Conservation (phyloP, 1,140 invertebrate genomes). For the Drosophila oshimai region DNA sequence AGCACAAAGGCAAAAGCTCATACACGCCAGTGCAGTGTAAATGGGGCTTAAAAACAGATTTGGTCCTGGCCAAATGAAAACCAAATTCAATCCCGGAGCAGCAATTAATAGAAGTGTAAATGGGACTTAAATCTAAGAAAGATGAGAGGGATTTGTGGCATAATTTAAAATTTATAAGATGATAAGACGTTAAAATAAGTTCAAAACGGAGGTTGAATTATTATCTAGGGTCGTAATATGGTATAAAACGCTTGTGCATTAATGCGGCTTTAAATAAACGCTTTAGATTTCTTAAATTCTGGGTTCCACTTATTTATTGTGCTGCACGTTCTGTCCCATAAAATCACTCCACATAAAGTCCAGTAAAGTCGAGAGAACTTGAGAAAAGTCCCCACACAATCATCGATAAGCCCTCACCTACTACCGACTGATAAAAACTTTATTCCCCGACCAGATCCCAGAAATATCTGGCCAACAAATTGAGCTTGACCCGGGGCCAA, state of each 20-base stretch:
- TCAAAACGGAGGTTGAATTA: no score
- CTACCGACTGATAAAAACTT: neutral
- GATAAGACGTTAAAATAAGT: neutral
- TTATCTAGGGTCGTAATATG: no score
- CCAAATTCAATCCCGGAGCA: slow-evolving; percentile 21
- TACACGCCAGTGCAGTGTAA: slow-evolving; percentile 26
- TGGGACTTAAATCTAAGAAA: slow-evolving; percentile 10
- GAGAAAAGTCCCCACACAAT: slow-evolving; percentile 16
- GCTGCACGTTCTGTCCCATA: neutral
- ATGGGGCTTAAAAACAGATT: slow-evolving; percentile 35
- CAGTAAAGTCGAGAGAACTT: neutral
- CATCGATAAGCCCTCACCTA: neutral
- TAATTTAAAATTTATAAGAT: neutral
- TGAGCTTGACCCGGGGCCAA: slow-evolving; percentile 29
- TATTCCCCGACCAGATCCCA: slow-evolving; percentile 12
- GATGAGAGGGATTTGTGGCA: neutral
- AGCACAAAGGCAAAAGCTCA: slow-evolving; percentile 18
- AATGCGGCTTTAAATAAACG: no score
- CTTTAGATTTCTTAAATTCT: no score
- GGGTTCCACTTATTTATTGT: no score
- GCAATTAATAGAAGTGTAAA: slow-evolving; percentile 31
- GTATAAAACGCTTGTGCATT: no score
- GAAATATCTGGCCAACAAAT: slow-evolving; percentile 21
- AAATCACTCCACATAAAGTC: neutral
- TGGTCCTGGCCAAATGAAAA: slow-evolving; percentile 14